Base-by-base conservation (phyloP, 35 echinoderm and acorn worm genomes). In the Heliocidaris tuberculata region DNA sequence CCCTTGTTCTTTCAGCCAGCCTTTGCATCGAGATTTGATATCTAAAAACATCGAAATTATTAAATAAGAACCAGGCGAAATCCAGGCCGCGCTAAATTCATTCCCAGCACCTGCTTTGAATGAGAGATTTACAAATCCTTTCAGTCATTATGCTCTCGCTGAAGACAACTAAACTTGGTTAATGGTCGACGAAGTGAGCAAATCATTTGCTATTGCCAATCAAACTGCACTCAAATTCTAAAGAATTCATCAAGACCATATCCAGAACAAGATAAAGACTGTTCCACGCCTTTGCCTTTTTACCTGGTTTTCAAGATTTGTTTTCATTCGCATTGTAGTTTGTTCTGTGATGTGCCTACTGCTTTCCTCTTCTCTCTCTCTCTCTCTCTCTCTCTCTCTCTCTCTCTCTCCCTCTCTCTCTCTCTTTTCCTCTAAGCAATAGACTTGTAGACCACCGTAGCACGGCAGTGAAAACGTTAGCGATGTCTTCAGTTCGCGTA, bases 31-130 rank as follows among this genome's bases (percentile, higher is more conserved):
- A 78, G 65, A 7, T 21, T 78, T 78, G 65, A n/a, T 78, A 78
- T 78, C 65, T 78, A 78, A 78, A 78, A 78, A 78, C 65, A 78
- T 78, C 65, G 27, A 78, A 78, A 78, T 78, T 78, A 78, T 78
- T 78, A 78, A 78, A 78, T 78, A 78, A 78, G 65, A 78, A 78
- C 65, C 65, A n/a, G 65, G 65, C 65, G 2, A 78, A n/a, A 78
- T 78, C 65, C 65, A 78, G 65, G 65, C 65, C 65, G 65, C 27
- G 65, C 27, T 78, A 78, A 78, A 78, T 78, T 78, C 65, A 78
- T 7, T 21, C 65, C 8, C 65, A 78, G 27, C 65, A 78, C 65
- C 65, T 78, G 65, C 27, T 78, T n/a, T 78, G 21, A 78, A n/a
- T n/a, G 65, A 78, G 65, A 78, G 65, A 78, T 78, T 78, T 78